Evolutionary conservation across 2,888 invertebrate genomes (phyloP).

Genomic region (Heliconius ismenius): DNA sequence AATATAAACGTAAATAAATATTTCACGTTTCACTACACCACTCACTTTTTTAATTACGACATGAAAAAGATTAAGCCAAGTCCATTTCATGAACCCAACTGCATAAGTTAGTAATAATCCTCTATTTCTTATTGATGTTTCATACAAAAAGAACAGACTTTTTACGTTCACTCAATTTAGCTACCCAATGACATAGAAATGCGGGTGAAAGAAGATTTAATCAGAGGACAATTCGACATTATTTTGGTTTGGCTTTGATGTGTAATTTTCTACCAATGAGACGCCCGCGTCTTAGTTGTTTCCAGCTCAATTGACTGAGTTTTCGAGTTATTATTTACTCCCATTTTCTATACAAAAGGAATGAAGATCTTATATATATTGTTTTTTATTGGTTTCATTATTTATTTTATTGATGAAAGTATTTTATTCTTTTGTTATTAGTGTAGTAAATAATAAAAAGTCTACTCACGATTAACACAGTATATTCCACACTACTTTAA

Average conservation of each 20-base stretch:
- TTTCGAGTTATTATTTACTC: slow-evolving; percentile 13
- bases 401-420: too few relatives aligned
- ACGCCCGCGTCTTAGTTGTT: slow-evolving; percentile 55
- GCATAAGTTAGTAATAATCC: not conserved
- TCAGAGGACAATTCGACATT: slow-evolving; percentile 44
- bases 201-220: slow-evolving; percentile 40
- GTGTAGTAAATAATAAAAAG: too few relatives aligned
- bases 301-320: slow-evolving; percentile 50
- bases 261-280: slow-evolving; percentile 44
- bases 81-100: not conserved
- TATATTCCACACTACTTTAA: too few relatives aligned
- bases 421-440: too few relatives aligned
- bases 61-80: not conserved
- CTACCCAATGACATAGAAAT: slow-evolving; percentile 40
- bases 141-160: slow-evolving; percentile 24
- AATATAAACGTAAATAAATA: too few relatives aligned
- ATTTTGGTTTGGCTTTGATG: slow-evolving; percentile 38
- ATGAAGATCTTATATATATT: not conserved
- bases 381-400: not conserved
- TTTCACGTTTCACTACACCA: too few relatives aligned
- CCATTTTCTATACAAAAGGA: slow-evolving; percentile 3
- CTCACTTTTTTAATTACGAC: not conserved
- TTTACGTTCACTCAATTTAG: slow-evolving; percentile 40
- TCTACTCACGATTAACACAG: too few relatives aligned
- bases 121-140: not conserved